phyloP scores from a whole-genome alignment of 2,113 vertebrate genomes.

The Ptyas mucosa region DNA sequence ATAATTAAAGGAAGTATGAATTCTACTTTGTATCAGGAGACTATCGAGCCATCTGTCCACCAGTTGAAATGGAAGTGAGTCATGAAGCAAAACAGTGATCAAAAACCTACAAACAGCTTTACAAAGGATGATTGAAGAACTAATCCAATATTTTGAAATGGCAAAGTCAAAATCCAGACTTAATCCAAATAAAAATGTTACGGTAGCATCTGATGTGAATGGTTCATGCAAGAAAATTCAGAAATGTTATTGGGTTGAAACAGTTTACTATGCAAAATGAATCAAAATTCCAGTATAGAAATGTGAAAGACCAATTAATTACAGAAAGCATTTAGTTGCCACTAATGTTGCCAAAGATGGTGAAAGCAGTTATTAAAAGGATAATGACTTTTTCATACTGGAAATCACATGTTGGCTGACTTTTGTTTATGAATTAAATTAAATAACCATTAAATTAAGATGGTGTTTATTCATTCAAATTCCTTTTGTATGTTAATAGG shows the following conservation, averaged over 20 bases:
- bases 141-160: neutral
- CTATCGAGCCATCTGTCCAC: neutral
- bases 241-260: neutral
- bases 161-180: neutral
- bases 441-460: neutral
- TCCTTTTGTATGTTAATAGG: neutral
- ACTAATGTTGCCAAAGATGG: neutral
- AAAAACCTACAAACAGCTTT: neutral
- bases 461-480: neutral
- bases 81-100: neutral
- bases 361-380: neutral
- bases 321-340: neutral
- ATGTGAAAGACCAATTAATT: neutral
- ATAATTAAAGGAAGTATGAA: neutral
- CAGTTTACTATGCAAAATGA: neutral
- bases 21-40: neutral
- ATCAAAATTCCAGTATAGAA: neutral
- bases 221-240: neutral
- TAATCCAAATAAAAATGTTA: neutral
- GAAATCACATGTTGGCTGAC: neutral
- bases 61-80: neutral
- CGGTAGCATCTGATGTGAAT: neutral
- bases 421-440: neutral
- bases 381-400: neutral
- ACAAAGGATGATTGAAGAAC: neutral